Percentiles rank a stretch among this genome's conserved stretches.
Conservation (phyloP, 2,797 vertebrate species). For the Pipistrellus pipistrellus region DNA sequence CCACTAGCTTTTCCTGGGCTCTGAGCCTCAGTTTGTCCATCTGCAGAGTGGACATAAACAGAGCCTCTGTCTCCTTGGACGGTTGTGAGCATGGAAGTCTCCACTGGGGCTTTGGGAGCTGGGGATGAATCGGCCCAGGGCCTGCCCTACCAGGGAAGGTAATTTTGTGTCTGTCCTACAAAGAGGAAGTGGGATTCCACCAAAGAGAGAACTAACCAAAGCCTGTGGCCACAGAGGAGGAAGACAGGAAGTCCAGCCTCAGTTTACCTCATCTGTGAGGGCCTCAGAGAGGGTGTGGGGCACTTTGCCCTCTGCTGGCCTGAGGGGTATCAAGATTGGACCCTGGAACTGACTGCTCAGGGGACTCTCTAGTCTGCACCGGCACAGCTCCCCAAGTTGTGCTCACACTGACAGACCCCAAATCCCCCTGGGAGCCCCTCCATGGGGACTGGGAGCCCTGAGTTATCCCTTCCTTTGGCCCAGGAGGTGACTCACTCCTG, state of each 20-base stretch:
- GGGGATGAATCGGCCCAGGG: accelerated
- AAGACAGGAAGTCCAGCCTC: neutral
- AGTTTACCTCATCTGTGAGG: neutral
- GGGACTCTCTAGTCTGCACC: neutral
- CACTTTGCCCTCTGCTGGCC: neutral
- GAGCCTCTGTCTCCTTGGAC: neutral
- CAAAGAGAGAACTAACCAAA: neutral
- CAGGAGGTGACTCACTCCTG: constrained; percentile 60
- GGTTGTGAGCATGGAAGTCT: neutral
- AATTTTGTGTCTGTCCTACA: neutral
- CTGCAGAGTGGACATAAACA: neutral
- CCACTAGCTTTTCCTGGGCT: neutral
- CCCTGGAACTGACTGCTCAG: neutral
- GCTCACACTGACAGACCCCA: neutral
- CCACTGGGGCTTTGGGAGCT: neutral
- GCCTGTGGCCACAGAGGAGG: neutral
- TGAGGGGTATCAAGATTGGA: neutral
- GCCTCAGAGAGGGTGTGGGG: too few species aligned
- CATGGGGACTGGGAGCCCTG: neutral
- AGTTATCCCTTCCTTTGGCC: constrained; percentile 22
- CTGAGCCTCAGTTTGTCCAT: neutral
- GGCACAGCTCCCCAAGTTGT: neutral
- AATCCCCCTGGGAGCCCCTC: neutral
- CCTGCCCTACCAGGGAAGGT: neutral
- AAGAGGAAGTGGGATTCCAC: constrained; percentile 46